Evolutionary conservation across 2,113 vertebrate genomes (phyloP).

Genomic region (Rhinopomastus cyanomelas): DNA sequence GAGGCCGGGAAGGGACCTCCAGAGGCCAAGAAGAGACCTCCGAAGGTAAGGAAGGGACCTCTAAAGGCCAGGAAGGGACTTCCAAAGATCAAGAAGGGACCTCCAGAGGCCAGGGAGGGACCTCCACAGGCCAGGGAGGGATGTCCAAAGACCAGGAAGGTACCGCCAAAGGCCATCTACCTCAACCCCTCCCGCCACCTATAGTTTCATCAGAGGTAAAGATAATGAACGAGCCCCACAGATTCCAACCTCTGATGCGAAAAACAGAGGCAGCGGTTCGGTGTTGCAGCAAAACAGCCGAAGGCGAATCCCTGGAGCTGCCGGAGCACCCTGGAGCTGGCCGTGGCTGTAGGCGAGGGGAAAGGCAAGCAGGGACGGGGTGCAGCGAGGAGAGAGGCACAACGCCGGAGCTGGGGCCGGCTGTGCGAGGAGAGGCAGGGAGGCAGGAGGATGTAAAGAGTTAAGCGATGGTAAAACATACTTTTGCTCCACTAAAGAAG

Average conservation of each 20-base stretch:
- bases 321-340: not conserved
- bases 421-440: not conserved
- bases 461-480: constrained; percentile 86
- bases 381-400: not conserved
- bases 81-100: too few relatives aligned
- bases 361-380: not conserved
- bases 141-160: too few relatives aligned
- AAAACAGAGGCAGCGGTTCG: not conserved
- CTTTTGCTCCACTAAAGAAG: constrained; percentile 87
- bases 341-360: not conserved
- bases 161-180: too few relatives aligned
- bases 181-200: too few relatives aligned
- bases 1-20: too few relatives aligned
- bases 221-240: not conserved
- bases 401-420: not conserved
- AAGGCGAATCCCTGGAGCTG: not conserved
- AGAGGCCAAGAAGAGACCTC: too few relatives aligned
- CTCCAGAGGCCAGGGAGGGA: too few relatives aligned
- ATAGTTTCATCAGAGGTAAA: not conserved
- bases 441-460: constrained; percentile 77
- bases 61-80: too few relatives aligned
- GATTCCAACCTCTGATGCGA: not conserved
- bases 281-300: not conserved
- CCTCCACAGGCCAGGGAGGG: too few relatives aligned
- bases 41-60: too few relatives aligned